Conservation (phyloP, 2,888 invertebrate species). For the Euproctis similis region DNA sequence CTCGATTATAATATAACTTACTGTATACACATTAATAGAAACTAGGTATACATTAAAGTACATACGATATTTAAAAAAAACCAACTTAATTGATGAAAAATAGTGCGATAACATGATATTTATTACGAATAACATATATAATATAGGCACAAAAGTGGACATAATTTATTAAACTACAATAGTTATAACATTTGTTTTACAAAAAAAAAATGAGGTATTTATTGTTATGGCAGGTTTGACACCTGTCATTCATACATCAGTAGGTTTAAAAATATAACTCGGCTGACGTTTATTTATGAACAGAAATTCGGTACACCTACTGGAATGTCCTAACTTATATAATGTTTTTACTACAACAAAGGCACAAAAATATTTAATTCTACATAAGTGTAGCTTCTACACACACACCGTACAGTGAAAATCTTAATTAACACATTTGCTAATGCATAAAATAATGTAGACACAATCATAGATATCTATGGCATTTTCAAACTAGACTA, state of each 20-base stretch:
- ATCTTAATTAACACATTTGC: constrained; percentile 44
- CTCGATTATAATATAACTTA: constrained; percentile 61
- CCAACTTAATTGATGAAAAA: constrained; percentile 54
- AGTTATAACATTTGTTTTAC: constrained; percentile 47
- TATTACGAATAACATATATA: constrained; percentile 49
- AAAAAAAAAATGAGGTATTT: constrained; percentile 51
- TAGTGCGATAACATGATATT: constrained; percentile 56
- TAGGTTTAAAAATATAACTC: constrained; percentile 2
- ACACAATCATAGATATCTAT: constrained; percentile 58
- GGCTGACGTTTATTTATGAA: constrained; percentile 19
- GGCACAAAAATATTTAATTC: constrained; percentile 68
- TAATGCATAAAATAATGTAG: constrained; percentile 47
- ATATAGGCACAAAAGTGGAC: constrained; percentile 68
- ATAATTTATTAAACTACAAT: constrained; percentile 43
- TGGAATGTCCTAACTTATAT: constrained; percentile 55
- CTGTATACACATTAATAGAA: constrained; percentile 53
- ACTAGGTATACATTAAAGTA: constrained; percentile 47
- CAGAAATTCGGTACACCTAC: constrained; percentile 56
- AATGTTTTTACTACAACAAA: constrained; percentile 55
- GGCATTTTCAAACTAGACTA: constrained; percentile 76
- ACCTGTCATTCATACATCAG: constrained; percentile 1
- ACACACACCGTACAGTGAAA: constrained; percentile 48
- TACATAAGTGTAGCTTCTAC: constrained; percentile 52
- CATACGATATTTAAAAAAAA: constrained; percentile 50
- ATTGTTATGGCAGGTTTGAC: constrained; percentile 14